phyloP scores from a whole-genome alignment of 2,888 invertebrate genomes.

The Bembecia ichneumoniformis region DNA sequence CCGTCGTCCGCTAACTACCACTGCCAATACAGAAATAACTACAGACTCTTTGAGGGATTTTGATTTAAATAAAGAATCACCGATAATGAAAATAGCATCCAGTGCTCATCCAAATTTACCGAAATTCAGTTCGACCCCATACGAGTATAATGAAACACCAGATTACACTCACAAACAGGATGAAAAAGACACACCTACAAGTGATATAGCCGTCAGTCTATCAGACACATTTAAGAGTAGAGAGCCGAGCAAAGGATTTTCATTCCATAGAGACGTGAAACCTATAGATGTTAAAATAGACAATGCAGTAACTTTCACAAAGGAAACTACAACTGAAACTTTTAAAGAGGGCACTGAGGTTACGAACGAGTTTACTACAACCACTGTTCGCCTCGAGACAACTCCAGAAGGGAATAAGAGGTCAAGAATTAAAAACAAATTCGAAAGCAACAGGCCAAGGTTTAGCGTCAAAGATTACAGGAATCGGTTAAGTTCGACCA shows the following conservation, averaged over 20 bases:
- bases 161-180: slow-evolving; percentile 66
- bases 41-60: slow-evolving; percentile 34
- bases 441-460: slow-evolving; percentile 75
- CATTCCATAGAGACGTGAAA: slow-evolving; percentile 58
- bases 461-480: slow-evolving; percentile 85
- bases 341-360: slow-evolving; percentile 22
- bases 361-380: slow-evolving; percentile 31
- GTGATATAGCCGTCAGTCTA: slow-evolving; percentile 55
- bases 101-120: slow-evolving; percentile 31
- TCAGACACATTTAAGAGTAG: slow-evolving; percentile 40
- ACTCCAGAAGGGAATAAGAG: slow-evolving; percentile 38
- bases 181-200: slow-evolving; percentile 67
- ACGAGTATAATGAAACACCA: slow-evolving; percentile 41
- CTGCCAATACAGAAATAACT: slow-evolving; percentile 46
- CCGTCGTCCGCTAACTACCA: slow-evolving; percentile 42
- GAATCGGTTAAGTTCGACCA: slow-evolving; percentile 74
- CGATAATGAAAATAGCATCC: slow-evolving; percentile 67
- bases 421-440: slow-evolving; percentile 65
- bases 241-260: slow-evolving; percentile 37
- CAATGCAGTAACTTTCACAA: slow-evolving; percentile 18
- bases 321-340: slow-evolving; percentile 37
- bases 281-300: slow-evolving; percentile 57
- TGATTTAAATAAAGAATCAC: slow-evolving; percentile 49
- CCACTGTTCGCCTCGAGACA: slow-evolving; percentile 36
- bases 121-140: slow-evolving; percentile 29